These are phyloP conservation scores for Trachelus troglodyta DNA, from an alignment of 2,888 invertebrate species.

Conservation along the genomic window DNA sequence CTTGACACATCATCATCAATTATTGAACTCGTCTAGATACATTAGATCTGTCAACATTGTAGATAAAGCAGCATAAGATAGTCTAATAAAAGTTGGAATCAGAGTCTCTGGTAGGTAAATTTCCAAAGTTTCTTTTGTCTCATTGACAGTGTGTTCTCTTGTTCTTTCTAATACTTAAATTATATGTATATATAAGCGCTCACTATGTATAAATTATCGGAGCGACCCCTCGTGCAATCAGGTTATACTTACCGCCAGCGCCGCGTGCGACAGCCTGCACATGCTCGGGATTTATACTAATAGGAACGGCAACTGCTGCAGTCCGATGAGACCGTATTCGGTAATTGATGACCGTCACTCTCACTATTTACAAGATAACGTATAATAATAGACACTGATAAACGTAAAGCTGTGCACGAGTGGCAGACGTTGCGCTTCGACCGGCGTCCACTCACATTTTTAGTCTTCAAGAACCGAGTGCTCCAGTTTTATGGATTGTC, in stretches of 20 bases:
- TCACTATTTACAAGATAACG: neutral
- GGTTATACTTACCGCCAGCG: neutral
- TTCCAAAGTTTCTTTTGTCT: too few species aligned
- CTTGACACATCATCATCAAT: too few species aligned
- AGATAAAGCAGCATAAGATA: too few species aligned
- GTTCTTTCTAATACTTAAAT: too few species aligned
- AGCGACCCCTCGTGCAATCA: neutral
- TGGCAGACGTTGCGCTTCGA: neutral
- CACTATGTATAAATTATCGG: neutral
- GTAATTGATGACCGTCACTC: neutral
- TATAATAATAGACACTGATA: neutral
- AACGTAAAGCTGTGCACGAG: neutral
- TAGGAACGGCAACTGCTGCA: neutral
- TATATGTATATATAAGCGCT: too few species aligned
- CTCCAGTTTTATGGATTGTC: neutral
- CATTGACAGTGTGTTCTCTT: too few species aligned
- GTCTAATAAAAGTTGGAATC: too few species aligned
- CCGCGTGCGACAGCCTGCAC: neutral
- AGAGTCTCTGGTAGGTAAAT: too few species aligned
- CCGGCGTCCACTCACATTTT: neutral
- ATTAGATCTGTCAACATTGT: too few species aligned
- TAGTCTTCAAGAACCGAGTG: neutral
- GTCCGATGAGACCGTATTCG: neutral
- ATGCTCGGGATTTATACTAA: too few species aligned
- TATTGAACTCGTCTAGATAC: too few species aligned